These are phyloP conservation scores for Tyria jacobaeae DNA, from an alignment of 2,888 invertebrate species.

Conservation along the genomic window DNA sequence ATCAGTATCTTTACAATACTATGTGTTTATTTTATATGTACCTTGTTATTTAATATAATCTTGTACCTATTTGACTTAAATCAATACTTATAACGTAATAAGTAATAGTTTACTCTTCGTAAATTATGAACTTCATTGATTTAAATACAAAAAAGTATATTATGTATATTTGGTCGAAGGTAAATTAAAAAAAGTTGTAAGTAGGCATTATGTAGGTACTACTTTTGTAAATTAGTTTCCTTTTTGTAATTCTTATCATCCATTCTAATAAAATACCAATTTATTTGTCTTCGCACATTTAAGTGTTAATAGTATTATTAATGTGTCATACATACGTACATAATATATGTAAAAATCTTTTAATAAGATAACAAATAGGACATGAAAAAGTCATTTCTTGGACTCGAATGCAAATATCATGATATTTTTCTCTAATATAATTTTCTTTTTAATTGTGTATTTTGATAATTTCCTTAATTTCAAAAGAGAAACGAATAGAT, in stretches of 20 bases:
- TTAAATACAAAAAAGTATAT: background rate
- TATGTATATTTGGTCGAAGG: constrained; percentile 12
- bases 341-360: background rate
- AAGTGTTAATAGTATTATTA: background rate
- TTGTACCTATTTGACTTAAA: background rate
- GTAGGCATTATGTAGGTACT: background rate
- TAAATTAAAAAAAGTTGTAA: background rate
- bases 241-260: no score
- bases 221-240: no score
- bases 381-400: background rate
- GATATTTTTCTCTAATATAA: background rate
- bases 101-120: background rate
- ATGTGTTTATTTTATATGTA: constrained; percentile 18
- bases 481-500: background rate
- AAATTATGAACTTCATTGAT: background rate
- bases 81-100: constrained; percentile 6
- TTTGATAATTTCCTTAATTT: background rate
- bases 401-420: background rate
- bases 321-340: constrained; percentile 10
- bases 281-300: background rate
- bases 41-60: constrained; percentile 9
- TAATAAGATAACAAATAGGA: background rate
- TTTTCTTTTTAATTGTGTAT: no score
- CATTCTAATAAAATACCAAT: background rate
- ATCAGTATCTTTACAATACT: constrained; percentile 33